Evolutionary conservation across 2,113 vertebrate genomes (phyloP).

Genomic region (Forbesichthys agassizii): DNA sequence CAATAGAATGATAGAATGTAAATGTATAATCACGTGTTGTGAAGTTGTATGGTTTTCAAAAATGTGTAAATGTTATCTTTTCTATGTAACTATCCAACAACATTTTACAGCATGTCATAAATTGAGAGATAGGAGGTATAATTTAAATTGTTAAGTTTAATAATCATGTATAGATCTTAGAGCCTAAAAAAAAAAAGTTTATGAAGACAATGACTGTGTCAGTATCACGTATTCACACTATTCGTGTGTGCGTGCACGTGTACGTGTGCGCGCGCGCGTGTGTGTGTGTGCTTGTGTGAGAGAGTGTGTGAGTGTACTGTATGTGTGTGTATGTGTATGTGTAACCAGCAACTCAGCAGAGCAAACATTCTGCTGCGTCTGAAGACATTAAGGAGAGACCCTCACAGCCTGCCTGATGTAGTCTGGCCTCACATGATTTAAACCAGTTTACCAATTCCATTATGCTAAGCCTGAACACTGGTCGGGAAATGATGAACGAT

Average conservation of each 20-base stretch:
- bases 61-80: not conserved
- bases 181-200: not conserved
- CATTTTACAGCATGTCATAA: no score
- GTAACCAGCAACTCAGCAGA: constrained; percentile 28
- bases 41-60: no score
- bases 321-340: not conserved
- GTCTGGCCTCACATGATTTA: constrained; percentile 78
- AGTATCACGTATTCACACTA: not conserved
- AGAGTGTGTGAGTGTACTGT: constrained; percentile 12
- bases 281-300: constrained; percentile 15
- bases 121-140: no score
- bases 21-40: no score
- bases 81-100: no score
- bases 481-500: constrained; percentile 82
- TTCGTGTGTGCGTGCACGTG: not conserved
- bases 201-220: not conserved
- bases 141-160: not conserved
- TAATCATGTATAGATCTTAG: not conserved
- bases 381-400: constrained; percentile 72
- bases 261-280: not conserved
- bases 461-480: constrained; percentile 84
- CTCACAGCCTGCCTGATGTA: constrained; percentile 74
- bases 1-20: not conserved
- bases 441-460: constrained; percentile 86
- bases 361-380: constrained; percentile 69